Evolutionary conservation across 1,140 invertebrate species (phyloP), one percentile per base, ranked within the genome.

Genomic region (Drosophila burlai): DNA sequence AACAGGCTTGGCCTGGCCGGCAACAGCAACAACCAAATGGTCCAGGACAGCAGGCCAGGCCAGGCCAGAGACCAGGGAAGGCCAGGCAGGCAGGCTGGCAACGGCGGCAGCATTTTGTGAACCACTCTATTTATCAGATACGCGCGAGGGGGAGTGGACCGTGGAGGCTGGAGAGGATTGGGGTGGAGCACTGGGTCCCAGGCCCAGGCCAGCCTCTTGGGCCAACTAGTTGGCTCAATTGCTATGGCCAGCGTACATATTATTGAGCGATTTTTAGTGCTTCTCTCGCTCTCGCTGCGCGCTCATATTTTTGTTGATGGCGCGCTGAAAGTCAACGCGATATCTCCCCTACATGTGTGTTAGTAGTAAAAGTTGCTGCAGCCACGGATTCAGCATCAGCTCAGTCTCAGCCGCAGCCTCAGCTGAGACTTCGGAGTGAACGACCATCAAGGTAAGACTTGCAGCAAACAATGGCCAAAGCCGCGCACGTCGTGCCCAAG

Each of bases 91-190:
- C n/a, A 13, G 43, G 42, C n/a, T 18, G 52, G 67, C 77, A 65
- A 71, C 76, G 62, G 72, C 78, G 81, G 77, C 86, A 90, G 86
- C 85, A 90, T 90, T 90, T 90, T 90, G 86, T 90, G 86, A 91
- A 91, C 85, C 86, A 90, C 85, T 90, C 85, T 90, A 90, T 90
- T 90, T 90, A 90, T 90, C 85, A 91, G 85, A 90, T 90, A 82
- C 69, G 50, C 66, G 59, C 59, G 71, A 73, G 46, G 68, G 67
- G 66, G 67, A 57, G 66, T 57, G 43, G 42, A 38, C 26, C 24
- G 50, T 18, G 21, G 29, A 26, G 31, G 42, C 18, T 45, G 42
- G 13, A 5, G 29, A 26, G 40, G 40, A n/a, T 34, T 52, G 68
- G 42, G 63, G 24, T n/a, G 18, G 64, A n/a, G 64, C 21, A 55